phyloP scores from a whole-genome alignment of 2,797 vertebrate genomes.

The Sebastes baramenuke region DNA sequence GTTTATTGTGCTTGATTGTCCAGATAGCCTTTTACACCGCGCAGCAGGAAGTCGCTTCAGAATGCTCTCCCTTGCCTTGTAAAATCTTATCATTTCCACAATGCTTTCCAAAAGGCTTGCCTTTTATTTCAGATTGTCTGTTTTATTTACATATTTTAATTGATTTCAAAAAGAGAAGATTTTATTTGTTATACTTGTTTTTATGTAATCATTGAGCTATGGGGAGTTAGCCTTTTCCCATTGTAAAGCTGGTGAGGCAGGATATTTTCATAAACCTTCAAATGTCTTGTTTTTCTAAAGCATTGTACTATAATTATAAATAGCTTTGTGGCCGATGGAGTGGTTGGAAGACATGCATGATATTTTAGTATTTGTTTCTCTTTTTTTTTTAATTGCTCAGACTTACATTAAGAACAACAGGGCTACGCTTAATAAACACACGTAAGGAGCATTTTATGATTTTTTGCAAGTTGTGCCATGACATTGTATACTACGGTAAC shows the following conservation, averaged over 20 bases:
- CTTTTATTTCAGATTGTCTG: constrained; percentile 44
- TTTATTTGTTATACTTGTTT: constrained; percentile 41
- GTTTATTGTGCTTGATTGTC: constrained; percentile 21
- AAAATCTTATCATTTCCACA: constrained; percentile 19
- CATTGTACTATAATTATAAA: constrained; percentile 84
- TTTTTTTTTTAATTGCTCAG: constrained; percentile 59
- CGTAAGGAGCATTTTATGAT: constrained; percentile 33
- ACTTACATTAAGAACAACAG: constrained; percentile 63
- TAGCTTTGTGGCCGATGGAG: constrained; percentile 71
- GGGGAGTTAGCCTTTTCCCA: constrained; percentile 55
- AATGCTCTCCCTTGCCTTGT: constrained; percentile 32
- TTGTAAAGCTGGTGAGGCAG: constrained; percentile 68
- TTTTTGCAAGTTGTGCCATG: constrained; percentile 51
- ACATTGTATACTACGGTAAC: constrained; percentile 36
- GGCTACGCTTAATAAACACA: constrained; percentile 37
- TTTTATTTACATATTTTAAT: constrained; percentile 48
- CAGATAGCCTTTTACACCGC: constrained; percentile 34
- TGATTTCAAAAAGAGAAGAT: constrained; percentile 24
- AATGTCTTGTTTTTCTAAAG: constrained; percentile 81
- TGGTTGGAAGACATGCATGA: constrained; percentile 74
- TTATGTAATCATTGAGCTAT: constrained; percentile 49
- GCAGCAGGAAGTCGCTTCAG: constrained; percentile 31
- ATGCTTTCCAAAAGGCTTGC: constrained; percentile 18
- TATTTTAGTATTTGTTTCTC: constrained; percentile 39
- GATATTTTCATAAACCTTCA: constrained; percentile 78